phyloP scores from a whole-genome alignment of 1,140 invertebrate species.

The Forficula auricularia region DNA sequence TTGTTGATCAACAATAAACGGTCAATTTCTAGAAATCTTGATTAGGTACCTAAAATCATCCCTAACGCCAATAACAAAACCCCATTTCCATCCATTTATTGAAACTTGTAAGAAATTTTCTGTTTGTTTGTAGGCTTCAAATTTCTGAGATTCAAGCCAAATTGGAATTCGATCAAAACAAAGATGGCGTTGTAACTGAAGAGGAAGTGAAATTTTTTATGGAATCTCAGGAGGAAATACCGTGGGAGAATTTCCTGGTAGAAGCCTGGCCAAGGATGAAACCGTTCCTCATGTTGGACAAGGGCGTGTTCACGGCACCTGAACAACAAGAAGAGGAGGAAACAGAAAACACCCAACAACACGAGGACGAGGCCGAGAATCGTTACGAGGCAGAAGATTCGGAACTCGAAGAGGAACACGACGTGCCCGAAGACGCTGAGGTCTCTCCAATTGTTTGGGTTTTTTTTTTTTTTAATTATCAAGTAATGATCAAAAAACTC shows the following conservation, averaged over 20 bases:
- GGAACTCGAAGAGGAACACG: slow-evolving; percentile 22
- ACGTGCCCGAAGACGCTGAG: slow-evolving; percentile 20
- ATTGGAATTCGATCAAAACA: slow-evolving; percentile 69
- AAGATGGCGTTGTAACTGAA: slow-evolving; percentile 66
- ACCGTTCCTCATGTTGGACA: slow-evolving; percentile 53
- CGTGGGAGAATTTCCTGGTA: slow-evolving; percentile 49
- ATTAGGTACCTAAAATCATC: no score
- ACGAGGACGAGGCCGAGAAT: slow-evolving; percentile 26
- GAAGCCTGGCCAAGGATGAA: slow-evolving; percentile 59
- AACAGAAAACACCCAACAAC: slow-evolving; percentile 24
- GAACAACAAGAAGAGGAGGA: slow-evolving; percentile 17
- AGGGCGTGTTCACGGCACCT: slow-evolving; percentile 28
- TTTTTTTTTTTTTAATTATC: no score
- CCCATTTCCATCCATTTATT: no score
- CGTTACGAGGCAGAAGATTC: slow-evolving; percentile 18
- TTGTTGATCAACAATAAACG: no score
- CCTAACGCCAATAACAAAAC: no score
- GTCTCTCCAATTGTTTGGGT: no score
- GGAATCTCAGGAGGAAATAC: slow-evolving; percentile 47
- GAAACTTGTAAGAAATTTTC: no score
- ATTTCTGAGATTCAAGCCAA: slow-evolving; percentile 59
- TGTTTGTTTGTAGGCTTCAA: slow-evolving; percentile 42
- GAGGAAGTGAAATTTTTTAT: slow-evolving; percentile 75
- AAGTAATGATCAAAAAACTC: no score
- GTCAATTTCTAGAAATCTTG: no score